Base-by-base conservation (phyloP, 2,888 invertebrate species). In the Diaperis boleti region DNA sequence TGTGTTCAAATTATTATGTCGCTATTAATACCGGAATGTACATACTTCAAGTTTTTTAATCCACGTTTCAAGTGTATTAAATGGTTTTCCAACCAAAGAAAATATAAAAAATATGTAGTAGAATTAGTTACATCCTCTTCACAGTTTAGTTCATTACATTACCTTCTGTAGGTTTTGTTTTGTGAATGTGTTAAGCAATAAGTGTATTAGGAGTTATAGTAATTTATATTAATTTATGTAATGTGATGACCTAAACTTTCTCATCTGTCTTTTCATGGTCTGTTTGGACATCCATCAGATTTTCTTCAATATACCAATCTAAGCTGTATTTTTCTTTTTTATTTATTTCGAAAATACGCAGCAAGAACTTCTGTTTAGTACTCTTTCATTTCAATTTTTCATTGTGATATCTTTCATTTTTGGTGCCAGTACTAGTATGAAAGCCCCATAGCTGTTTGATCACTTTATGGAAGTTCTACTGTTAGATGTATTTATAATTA, bases 31-130 rank as follows among this genome's bases (percentile, higher is more conserved):
- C 10, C 2, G 8, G 15, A n/a, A 14, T 62, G 49, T 56, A 33
- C 11, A 20, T 33, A 50, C 39, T 54, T 29, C 50, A 18, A 31
- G 18, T 8, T 52, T 60, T 33, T 42, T 31, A 37, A 18, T 45
- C 20, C 37, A 22, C 15, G 20, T 39, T 39, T 17, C 26, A 41
- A 5, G 13, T 10, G 17, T 22, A 35, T 35, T 35, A 33, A 42
- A 62, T 49, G 62, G 62, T 62, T 62, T 49, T 15, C 26, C 42
- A 57, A 42, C 62, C 42, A 62, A 62, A 44, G 45, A 62, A 57
- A 57, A 62, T 49, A 20, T 37, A 33, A 33, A 35, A 54, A 44
- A 52, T 37, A 10, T 29, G 29, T 50, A 42, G 20, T 49, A 56
- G 52, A 15, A 60, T 8, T 15, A 29, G n/a, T n/a, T n/a, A n/a